These are phyloP conservation scores for Dryocosmus kuriphilus DNA, from an alignment of 2,888 invertebrate genomes.

Conservation along the genomic window DNA sequence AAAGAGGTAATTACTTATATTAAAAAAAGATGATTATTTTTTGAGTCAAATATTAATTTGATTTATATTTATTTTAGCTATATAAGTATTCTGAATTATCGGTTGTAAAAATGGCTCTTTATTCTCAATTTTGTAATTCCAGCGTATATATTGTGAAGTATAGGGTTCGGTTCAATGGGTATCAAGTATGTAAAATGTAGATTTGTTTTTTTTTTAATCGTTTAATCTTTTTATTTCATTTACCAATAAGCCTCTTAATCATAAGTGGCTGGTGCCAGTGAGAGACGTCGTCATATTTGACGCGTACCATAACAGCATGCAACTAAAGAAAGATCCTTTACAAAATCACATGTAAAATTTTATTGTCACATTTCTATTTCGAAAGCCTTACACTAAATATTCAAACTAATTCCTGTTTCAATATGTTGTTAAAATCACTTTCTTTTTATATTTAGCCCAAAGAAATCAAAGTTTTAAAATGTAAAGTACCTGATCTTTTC, in stretches of 20 bases:
- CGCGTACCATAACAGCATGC: slow-evolving; percentile 40
- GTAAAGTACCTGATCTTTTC: no score
- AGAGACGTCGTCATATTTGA: slow-evolving; percentile 60
- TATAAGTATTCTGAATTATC: no score
- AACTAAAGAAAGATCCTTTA: not conserved
- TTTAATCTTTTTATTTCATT: not conserved
- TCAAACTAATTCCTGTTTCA: not conserved
- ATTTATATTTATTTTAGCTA: no score
- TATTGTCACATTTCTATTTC: not conserved
- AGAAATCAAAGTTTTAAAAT: no score
- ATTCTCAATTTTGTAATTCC: no score
- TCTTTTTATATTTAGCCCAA: no score
- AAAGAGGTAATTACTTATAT: not conserved
- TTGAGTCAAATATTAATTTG: no score
- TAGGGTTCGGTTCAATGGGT: no score
- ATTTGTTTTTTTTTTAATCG: not conserved
- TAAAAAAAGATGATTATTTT: not conserved
- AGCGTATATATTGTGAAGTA: no score
- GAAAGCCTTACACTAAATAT: not conserved
- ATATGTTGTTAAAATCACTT: not conserved
- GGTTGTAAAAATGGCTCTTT: no score
- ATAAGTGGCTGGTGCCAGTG: slow-evolving; percentile 58
- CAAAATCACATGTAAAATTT: not conserved
- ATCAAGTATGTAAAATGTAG: no score
- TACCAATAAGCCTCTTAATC: not conserved